A percentile compares a stretch with the other conserved stretches of the same genome.
Evolutionary conservation across 2,113 vertebrate species (phyloP).

Genomic region (Riparia riparia): DNA sequence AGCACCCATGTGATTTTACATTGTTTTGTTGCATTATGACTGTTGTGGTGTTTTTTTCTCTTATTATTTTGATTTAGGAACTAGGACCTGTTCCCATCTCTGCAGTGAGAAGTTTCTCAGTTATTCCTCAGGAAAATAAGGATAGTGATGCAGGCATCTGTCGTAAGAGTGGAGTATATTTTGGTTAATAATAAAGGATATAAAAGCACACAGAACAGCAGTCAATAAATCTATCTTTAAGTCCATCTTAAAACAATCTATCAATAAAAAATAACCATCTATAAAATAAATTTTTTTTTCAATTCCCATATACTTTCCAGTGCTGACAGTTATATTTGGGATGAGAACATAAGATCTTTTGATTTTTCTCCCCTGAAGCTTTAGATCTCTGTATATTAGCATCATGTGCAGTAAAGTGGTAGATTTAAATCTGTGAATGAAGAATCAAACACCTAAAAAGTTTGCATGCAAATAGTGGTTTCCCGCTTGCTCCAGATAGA

Average conservation of each 20-base stretch:
- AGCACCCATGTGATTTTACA: conserved; percentile 1
- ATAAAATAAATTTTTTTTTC: background rate
- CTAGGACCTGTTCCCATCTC: background rate
- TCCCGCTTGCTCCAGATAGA: background rate
- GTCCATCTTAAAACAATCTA: background rate
- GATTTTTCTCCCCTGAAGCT: background rate
- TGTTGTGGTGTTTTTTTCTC: background rate
- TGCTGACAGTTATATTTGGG: background rate
- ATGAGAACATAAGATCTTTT: background rate
- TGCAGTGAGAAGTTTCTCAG: background rate
- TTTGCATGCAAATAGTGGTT: background rate
- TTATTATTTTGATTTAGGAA: conserved; percentile 31
- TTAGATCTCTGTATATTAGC: background rate
- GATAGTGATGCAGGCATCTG: background rate
- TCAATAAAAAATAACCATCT: background rate
- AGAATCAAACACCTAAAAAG: background rate
- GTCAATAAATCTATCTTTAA: background rate
- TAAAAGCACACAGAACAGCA: background rate
- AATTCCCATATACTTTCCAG: background rate
- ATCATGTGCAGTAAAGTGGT: accelerated
- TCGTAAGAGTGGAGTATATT: background rate
- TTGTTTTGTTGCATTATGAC: conserved; percentile 3
- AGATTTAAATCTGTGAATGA: background rate
- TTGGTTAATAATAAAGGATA: background rate
- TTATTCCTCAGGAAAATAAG: background rate